phyloP scores from a whole-genome alignment of 2,888 invertebrate species.

The Ctena decussata region DNA sequence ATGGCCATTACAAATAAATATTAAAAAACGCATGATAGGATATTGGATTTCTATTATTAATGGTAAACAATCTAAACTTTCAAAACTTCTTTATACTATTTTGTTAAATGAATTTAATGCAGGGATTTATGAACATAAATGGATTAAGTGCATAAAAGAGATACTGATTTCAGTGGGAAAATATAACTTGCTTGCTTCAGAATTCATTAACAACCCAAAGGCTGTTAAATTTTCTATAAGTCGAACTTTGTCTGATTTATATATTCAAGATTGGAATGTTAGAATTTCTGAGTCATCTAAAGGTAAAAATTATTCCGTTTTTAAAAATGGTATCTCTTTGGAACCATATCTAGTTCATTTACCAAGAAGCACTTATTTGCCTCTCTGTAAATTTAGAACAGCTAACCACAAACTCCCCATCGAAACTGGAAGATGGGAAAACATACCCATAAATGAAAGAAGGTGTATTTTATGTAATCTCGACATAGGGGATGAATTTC shows the following conservation, averaged over 20 bases:
- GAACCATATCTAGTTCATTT: background rate
- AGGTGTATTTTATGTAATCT: background rate
- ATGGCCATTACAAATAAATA: background rate
- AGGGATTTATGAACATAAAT: background rate
- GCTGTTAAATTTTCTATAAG: background rate
- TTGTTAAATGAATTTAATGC: background rate
- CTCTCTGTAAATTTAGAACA: background rate
- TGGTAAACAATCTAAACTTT: background rate
- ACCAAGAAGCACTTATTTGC: background rate
- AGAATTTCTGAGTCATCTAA: background rate
- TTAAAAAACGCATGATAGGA: constrained; percentile 18
- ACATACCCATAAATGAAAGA: background rate
- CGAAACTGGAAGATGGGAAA: background rate
- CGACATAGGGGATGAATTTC: no score
- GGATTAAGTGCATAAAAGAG: background rate
- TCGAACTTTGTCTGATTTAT: background rate
- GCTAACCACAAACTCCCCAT: background rate
- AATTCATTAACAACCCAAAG: background rate
- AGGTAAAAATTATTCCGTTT: background rate
- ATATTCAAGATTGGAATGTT: background rate
- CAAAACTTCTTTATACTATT: background rate
- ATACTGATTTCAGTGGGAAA: background rate
- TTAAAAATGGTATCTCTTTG: background rate
- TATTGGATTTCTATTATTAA: background rate
- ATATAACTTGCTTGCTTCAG: background rate